Evolutionary conservation across 2,113 vertebrate genomes (phyloP).

Genomic region (Myotis davidii): DNA sequence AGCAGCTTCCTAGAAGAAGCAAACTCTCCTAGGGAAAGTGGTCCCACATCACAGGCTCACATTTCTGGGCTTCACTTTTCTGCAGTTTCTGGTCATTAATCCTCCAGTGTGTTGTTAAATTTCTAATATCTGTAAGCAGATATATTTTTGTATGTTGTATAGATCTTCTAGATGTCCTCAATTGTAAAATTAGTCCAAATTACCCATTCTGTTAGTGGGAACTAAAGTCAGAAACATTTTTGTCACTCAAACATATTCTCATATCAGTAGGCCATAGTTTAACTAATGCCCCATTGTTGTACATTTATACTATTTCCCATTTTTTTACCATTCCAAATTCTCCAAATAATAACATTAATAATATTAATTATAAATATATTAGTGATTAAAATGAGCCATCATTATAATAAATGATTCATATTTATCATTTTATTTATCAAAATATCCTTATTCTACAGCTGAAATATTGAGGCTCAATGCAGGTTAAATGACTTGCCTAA

Average conservation of each 20-base stretch:
- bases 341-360: not conserved
- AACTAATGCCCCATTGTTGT: not conserved
- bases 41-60: not conserved
- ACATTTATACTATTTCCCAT: not conserved
- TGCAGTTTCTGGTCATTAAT: not conserved
- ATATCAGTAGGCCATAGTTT: not conserved
- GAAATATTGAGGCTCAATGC: not conserved
- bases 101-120: not conserved
- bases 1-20: not conserved
- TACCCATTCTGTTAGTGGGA: not conserved
- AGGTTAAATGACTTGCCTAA: not conserved
- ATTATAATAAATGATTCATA: not conserved
- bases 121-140: not conserved
- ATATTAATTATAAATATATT: not conserved
- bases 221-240: not conserved
- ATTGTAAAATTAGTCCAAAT: not conserved
- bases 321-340: not conserved
- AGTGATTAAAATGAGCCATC: not conserved
- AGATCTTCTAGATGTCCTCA: not conserved
- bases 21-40: not conserved
- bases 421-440: not conserved
- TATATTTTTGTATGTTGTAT: not conserved
- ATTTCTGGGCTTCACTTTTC: not conserved
- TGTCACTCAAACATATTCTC: not conserved
- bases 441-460: not conserved